phyloP scores from a whole-genome alignment of 1,140 invertebrate genomes.

The Macrostomum lignano region DNA sequence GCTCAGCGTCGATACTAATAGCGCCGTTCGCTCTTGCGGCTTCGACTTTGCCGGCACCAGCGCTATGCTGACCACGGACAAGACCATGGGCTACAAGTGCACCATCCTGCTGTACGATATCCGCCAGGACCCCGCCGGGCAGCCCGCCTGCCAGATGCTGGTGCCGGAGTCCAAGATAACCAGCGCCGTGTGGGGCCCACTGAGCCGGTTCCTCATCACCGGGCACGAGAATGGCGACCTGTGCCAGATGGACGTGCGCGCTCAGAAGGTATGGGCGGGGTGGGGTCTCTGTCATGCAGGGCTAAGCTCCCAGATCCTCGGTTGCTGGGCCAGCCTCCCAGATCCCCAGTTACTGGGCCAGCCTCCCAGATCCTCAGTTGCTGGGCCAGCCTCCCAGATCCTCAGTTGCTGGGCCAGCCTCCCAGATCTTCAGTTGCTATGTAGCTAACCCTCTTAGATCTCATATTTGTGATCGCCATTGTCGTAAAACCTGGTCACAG shows the following conservation, averaged over 20 bases:
- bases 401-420: no score
- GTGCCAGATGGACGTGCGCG: constrained; percentile 60
- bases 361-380: no score
- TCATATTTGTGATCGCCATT: no score
- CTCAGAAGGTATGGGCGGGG: no score
- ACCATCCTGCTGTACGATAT: constrained; percentile 46
- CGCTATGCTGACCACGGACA: constrained; percentile 67
- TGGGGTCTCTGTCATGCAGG: no score
- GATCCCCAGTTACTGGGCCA: no score
- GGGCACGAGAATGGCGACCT: constrained; percentile 76
- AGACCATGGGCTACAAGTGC: constrained; percentile 56
- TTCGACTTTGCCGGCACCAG: constrained; percentile 75
- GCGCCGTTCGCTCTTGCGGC: constrained; percentile 57
- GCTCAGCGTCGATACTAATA: constrained; percentile 45
- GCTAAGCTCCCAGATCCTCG: no score
- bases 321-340: no score
- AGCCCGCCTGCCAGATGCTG: background rate
- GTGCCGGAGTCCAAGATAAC: constrained; percentile 42
- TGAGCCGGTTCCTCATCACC: constrained; percentile 65
- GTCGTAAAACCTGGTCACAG: no score
- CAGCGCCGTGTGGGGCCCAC: constrained; percentile 58
- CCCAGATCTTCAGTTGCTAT: no score
- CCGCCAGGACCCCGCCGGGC: constrained; percentile 9
- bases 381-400: no score
- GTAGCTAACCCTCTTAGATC: no score